A percentile compares a stretch with the other conserved stretches of the same genome.
Conservation (phyloP, 2,113 vertebrate species). For the Grantiella picta region DNA sequence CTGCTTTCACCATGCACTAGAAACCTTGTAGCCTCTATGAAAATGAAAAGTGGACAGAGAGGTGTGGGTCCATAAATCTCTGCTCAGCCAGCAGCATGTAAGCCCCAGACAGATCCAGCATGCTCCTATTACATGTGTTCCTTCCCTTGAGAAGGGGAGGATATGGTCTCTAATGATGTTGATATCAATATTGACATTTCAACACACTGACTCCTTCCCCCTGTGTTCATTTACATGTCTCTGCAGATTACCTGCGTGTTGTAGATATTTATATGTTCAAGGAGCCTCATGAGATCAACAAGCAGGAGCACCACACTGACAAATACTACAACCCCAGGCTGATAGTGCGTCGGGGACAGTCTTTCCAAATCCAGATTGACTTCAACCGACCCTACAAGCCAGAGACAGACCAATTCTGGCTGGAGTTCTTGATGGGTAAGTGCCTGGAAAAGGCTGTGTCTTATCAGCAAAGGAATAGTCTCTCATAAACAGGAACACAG, state of each 20-base stretch:
- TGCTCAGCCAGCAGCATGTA: neutral
- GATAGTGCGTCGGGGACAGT: constrained; percentile 87
- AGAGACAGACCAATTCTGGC: constrained; percentile 79
- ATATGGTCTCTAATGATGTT: neutral
- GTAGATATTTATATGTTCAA: constrained; percentile 77
- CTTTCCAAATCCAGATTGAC: constrained; percentile 82
- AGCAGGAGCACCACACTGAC: constrained; percentile 80
- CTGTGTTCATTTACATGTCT: neutral
- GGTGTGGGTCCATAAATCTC: neutral
- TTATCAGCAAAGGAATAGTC: neutral
- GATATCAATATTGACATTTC: neutral
- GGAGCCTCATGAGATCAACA: constrained; percentile 75
- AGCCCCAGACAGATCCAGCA: neutral
- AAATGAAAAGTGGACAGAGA: neutral
- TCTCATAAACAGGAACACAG: neutral
- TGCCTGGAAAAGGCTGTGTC: neutral
- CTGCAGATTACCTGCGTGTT: constrained; percentile 82
- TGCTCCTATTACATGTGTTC: neutral
- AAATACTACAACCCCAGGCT: constrained; percentile 74
- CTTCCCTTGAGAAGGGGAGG: neutral
- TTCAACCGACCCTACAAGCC: constrained; percentile 84
- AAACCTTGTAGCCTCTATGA: neutral
- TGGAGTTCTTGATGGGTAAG: constrained; percentile 93
- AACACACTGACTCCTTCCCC: neutral
- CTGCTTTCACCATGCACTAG: neutral